Base-by-base conservation (phyloP, 2,113 vertebrate genomes). In the Mastomys coucha region DNA sequence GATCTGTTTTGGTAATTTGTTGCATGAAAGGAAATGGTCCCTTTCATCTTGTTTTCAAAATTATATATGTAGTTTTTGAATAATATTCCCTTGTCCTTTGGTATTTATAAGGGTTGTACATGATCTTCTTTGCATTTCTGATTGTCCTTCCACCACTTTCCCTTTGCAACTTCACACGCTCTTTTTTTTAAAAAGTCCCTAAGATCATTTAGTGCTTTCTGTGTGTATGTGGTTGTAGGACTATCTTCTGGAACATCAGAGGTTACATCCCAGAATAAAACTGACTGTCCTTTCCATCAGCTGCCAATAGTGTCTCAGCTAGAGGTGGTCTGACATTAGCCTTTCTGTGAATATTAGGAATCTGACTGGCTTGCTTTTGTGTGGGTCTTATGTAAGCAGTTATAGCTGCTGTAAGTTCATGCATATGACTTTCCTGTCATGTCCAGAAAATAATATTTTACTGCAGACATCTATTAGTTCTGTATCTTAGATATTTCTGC, bases 41-140 rank as follows among this genome's bases (percentile, higher is more conserved):
- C 70, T 94, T 96, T 93, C 9, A 93, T 89, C 14, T 39, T 60
- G 12, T 49, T 91, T 70, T 89, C 72, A 96, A 89, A 86, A 86
- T 91, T 96, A 69, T 65, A 31, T 76, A 28, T 95, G n/a, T 70
- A 76, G 49, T 13, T 78, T 94, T 95, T 88, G 89, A 13, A 19
- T 73, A 94, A 84, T 78, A 92, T 60, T 88, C n/a, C 60, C 42
- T 94, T 91, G 75, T 85, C 78, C 75, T 96, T 93, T 96, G 87
- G 49, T 93, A 19, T 91, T 53, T 89, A 26, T 36, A 82, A 80
- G 36, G 19, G 53, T 39, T 91, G 12, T 91, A 78, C 60, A n/a
- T 75, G n/a, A 80, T 89, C 73, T 7, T 53, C 26, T 33, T 36
- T 94, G 92, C 70, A 58, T 75, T 95, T 95, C 81, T 89, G 56